phyloP scores from a whole-genome alignment of 2,888 invertebrate species.

The Harmothoe impar region DNA sequence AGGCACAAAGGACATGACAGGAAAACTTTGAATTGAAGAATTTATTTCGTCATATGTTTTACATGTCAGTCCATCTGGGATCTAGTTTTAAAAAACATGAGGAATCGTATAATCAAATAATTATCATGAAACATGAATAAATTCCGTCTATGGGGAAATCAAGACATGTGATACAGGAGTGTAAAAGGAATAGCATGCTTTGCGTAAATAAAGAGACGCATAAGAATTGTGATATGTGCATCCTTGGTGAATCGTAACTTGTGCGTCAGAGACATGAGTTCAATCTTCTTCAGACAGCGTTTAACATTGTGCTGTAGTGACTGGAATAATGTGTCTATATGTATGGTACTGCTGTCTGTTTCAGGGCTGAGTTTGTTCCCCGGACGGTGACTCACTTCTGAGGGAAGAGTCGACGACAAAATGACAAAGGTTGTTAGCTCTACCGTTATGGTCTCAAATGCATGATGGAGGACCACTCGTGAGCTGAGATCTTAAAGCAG shows the following conservation, averaged over 20 bases:
- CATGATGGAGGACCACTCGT: not conserved
- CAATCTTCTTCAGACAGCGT: too few relatives aligned
- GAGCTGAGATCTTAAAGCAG: not conserved
- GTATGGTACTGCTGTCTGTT: slow-evolving; percentile 31
- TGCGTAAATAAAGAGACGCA: not conserved
- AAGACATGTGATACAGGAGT: slow-evolving; percentile 17
- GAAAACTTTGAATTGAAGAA: not conserved
- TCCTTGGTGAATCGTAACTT: not conserved
- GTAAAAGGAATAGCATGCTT: not conserved
- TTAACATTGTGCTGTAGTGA: too few relatives aligned
- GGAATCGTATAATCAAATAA: too few relatives aligned
- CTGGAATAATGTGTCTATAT: not conserved
- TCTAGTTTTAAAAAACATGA: too few relatives aligned
- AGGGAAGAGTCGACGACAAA: not conserved
- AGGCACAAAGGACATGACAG: not conserved
- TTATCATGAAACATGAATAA: too few relatives aligned
- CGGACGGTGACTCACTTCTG: not conserved
- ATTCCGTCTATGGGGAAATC: too few relatives aligned
- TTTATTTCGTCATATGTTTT: too few relatives aligned
- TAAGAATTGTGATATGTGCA: slow-evolving; percentile 20
- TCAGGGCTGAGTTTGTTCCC: slow-evolving; percentile 38
- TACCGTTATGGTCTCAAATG: not conserved
- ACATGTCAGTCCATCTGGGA: too few relatives aligned
- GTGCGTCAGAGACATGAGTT: too few relatives aligned
- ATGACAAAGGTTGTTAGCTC: too few relatives aligned